Percentiles rank a stretch among this genome's conserved stretches.
These are phyloP conservation scores for Liodrosophila aerea DNA, from an alignment of 2,888 invertebrate genomes.

Conservation along the genomic window DNA sequence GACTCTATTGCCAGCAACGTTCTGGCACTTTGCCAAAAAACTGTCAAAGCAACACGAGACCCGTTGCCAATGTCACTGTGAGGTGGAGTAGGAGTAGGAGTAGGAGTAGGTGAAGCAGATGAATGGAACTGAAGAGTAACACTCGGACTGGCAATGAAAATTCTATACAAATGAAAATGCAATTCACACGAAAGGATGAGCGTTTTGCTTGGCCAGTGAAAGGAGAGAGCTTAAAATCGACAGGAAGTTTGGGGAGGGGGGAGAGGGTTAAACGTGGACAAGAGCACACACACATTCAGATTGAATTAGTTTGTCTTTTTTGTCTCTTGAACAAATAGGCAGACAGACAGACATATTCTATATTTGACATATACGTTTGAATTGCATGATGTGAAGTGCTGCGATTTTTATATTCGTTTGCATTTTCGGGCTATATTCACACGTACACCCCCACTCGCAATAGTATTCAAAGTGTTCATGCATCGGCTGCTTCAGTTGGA, in stretches of 20 bases:
- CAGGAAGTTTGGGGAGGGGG: not conserved
- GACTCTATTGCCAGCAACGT: slow-evolving; percentile 34
- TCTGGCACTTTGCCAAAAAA: slow-evolving; percentile 71
- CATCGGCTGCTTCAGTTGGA: slow-evolving; percentile 29
- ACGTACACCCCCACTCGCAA: slow-evolving; percentile 5
- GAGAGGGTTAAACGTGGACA: slow-evolving; percentile 67
- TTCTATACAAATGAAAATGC: slow-evolving; percentile 77
- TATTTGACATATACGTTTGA: not conserved
- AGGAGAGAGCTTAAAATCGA: slow-evolving; percentile 16
- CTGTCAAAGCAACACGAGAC: slow-evolving; percentile 73
- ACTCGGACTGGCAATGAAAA: slow-evolving; percentile 64
- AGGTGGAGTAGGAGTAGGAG: slow-evolving; percentile 8
- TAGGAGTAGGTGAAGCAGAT: slow-evolving; percentile 43
- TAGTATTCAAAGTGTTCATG: slow-evolving; percentile 34
- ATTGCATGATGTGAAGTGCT: slow-evolving; percentile 19
- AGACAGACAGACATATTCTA: slow-evolving; percentile 14
- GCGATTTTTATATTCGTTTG: slow-evolving; percentile 28
- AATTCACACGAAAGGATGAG: slow-evolving; percentile 65
- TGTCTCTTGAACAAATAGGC: slow-evolving; percentile 28
- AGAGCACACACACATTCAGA: slow-evolving; percentile 58
- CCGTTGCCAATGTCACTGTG: slow-evolving; percentile 29
- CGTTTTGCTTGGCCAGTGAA: slow-evolving; percentile 40
- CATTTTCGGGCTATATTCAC: slow-evolving; percentile 15
- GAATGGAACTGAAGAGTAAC: slow-evolving; percentile 55
- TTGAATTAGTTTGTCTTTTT: slow-evolving; percentile 71